Percentiles rank a stretch among this genome's conserved stretches.
These are phyloP conservation scores for Chrysochloris asiatica DNA, from an alignment of 2,113 vertebrate genomes.

Conservation along the genomic window DNA sequence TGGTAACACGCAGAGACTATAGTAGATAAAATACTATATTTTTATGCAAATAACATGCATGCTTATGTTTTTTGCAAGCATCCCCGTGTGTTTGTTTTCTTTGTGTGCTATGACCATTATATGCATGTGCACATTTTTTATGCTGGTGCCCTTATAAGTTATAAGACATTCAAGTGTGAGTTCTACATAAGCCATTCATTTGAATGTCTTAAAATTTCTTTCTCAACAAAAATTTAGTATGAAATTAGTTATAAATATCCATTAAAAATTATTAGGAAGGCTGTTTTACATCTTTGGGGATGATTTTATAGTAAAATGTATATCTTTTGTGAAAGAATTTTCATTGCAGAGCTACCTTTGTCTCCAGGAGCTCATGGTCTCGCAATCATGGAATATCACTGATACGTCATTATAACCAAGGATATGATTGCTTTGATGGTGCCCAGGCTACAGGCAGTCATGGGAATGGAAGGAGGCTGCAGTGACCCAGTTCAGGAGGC, in stretches of 20 bases:
- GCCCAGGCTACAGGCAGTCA: background rate
- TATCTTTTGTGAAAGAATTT: background rate
- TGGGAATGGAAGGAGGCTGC: background rate
- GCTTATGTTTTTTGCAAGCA: too few species aligned
- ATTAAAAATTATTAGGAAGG: background rate
- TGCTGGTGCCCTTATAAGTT: too few species aligned
- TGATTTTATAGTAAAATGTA: background rate
- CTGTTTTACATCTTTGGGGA: background rate
- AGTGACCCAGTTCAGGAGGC: background rate
- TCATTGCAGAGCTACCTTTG: background rate
- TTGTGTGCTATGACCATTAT: too few species aligned
- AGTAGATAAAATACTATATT: too few species aligned
- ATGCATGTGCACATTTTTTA: too few species aligned
- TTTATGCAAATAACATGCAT: too few species aligned
- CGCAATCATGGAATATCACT: background rate
- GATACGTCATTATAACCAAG: background rate
- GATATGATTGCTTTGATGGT: background rate
- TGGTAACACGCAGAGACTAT: too few species aligned
- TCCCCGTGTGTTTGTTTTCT: too few species aligned
- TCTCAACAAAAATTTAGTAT: background rate
- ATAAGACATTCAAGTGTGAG: background rate
- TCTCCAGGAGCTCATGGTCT: background rate
- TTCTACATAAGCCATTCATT: background rate
- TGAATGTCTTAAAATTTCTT: background rate
- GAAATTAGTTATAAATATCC: background rate